Conservation (phyloP, 2,888 invertebrate species). For the Ornithoptera alexandrae region DNA sequence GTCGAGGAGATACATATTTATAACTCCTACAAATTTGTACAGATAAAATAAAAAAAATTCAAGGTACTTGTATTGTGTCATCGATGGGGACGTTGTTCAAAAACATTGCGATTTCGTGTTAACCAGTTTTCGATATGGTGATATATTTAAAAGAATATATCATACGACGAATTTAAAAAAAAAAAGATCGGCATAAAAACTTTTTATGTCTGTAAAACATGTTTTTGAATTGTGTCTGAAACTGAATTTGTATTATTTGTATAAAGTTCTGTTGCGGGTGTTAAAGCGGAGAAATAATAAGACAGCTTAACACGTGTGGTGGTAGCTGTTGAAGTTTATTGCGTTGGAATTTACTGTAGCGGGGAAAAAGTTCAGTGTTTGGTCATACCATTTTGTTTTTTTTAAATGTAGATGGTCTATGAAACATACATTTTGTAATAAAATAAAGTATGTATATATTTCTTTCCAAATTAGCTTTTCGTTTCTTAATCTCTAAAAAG, state of each 20-base stretch:
- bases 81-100: too few species aligned
- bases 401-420: neutral
- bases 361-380: neutral
- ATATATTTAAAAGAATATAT: neutral
- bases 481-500: too few species aligned
- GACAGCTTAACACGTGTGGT: constrained; percentile 9
- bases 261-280: constrained; percentile 11
- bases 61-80: too few species aligned
- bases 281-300: constrained; percentile 10
- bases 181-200: neutral
- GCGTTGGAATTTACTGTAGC: constrained; percentile 6
- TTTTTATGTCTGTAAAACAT: neutral
- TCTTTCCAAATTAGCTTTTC: too few species aligned
- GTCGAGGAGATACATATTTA: too few species aligned
- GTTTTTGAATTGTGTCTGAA: neutral
- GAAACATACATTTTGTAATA: neutral
- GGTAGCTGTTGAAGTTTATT: constrained; percentile 13
- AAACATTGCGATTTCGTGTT: neutral
- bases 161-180: neutral
- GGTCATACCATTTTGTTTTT: neutral
- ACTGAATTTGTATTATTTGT: constrained; percentile 4
- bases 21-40: too few species aligned
- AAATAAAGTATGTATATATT: neutral
- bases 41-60: too few species aligned
- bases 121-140: neutral